phyloP scores from a whole-genome alignment of 2,888 invertebrate species.

The Lobophora halterata region DNA sequence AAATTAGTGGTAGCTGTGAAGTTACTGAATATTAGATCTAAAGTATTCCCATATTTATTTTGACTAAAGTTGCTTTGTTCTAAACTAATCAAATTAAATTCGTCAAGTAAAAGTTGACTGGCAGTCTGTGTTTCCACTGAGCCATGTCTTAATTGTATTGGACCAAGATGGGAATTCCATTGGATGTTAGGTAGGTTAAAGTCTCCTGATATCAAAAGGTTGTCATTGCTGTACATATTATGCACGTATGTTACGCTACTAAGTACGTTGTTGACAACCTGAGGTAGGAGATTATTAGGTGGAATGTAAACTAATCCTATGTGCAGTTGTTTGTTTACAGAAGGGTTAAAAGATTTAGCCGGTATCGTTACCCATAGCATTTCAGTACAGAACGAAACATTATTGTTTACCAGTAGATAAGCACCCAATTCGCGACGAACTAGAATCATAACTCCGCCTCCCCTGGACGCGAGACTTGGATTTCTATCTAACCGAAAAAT shows the following conservation, averaged over 20 bases:
- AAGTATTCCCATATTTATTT: background rate
- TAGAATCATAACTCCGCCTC: conserved; percentile 1
- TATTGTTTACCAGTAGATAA: no score
- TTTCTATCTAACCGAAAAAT: background rate
- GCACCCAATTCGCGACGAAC: no score
- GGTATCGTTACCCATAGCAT: no score
- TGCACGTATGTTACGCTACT: background rate
- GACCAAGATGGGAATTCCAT: background rate
- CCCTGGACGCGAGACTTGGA: background rate
- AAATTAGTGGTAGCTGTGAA: background rate
- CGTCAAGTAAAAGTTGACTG: background rate
- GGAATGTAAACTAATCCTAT: background rate
- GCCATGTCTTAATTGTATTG: background rate
- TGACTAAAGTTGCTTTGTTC: conserved; percentile 5
- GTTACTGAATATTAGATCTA: conserved; percentile 3
- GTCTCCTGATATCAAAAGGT: background rate
- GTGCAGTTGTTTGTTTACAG: background rate
- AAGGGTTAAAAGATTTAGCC: no score
- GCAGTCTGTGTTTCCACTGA: background rate
- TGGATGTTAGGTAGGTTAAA: conserved; percentile 3
- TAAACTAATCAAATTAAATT: background rate
- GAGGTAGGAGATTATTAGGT: background rate
- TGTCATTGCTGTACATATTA: background rate
- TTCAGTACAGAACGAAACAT: no score
- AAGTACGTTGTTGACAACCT: background rate